Conservation (phyloP, 1,140 invertebrate species). For the Drosophila ambigua region DNA sequence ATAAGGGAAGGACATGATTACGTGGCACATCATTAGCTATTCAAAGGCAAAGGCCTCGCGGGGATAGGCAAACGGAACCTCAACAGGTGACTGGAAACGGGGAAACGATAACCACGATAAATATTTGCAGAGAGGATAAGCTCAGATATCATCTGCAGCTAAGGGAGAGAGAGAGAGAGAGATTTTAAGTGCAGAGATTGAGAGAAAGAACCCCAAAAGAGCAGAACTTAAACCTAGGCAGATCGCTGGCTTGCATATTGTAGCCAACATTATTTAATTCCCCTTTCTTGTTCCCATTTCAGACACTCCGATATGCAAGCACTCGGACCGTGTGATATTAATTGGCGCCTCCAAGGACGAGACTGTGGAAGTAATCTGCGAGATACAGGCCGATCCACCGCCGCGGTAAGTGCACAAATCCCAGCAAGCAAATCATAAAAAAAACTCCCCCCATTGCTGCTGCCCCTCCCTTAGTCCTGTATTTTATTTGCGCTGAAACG, state of each 20-base stretch:
- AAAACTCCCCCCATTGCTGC: no score
- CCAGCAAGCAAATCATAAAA: no score
- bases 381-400: slow-evolving; percentile 94
- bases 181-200: not conserved
- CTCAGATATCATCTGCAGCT: not conserved
- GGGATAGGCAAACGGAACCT: not conserved
- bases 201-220: no score
- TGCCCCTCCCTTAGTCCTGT: no score
- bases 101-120: slow-evolving; percentile 5
- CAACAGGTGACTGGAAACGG: slow-evolving; percentile 31
- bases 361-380: slow-evolving; percentile 92
- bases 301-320: slow-evolving; percentile 93
- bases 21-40: no score
- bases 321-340: slow-evolving; percentile 88
- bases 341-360: slow-evolving; percentile 94
- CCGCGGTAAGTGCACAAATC: slow-evolving; percentile 85
- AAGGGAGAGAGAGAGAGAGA: not conserved
- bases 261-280: not conserved
- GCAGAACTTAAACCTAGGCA: no score
- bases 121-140: not conserved
- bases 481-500: slow-evolving; percentile 13
- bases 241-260: no score
- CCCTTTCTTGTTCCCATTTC: slow-evolving; percentile 34
- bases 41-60: no score
- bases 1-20: slow-evolving; percentile 12